phyloP scores from a whole-genome alignment of 2,113 vertebrate genomes.

The Shinisaurus crocodilurus region DNA sequence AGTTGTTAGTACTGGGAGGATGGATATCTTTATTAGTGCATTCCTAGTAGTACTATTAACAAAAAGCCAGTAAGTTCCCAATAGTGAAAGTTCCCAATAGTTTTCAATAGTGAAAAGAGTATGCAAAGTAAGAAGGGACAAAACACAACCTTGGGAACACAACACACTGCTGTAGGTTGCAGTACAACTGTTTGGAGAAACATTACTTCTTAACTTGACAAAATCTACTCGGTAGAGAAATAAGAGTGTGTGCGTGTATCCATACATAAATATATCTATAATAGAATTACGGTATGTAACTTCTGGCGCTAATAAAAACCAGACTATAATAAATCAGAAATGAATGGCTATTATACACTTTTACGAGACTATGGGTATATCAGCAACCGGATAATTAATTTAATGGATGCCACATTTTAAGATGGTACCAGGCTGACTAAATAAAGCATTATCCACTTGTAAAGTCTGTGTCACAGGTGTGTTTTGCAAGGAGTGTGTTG shows the following conservation, averaged over 20 bases:
- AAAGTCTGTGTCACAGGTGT: not conserved
- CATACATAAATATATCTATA: not conserved
- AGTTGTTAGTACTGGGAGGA: not conserved
- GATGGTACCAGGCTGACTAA: constrained; percentile 53
- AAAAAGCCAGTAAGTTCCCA: too few species aligned
- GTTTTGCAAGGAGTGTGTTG: not conserved
- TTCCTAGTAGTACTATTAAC: not conserved
- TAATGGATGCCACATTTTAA: constrained; percentile 58
- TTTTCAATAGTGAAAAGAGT: too few species aligned
- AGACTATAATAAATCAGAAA: constrained; percentile 46
- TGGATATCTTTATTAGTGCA: not conserved
- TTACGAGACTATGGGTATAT: constrained; percentile 40
- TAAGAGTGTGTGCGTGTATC: too few species aligned
- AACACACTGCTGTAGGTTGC: not conserved
- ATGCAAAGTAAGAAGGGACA: not conserved
- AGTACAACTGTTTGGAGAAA: too few species aligned
- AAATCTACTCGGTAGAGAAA: not conserved
- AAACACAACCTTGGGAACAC: not conserved
- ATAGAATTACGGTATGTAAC: not conserved
- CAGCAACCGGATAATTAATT: constrained; percentile 47
- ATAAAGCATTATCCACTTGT: not conserved
- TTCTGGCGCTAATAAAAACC: not conserved
- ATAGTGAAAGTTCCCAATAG: too few species aligned
- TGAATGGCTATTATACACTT: constrained; percentile 45
- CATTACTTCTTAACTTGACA: not conserved